phyloP scores from a whole-genome alignment of 2,888 invertebrate genomes.

The Thysanoteuthis rhombus region DNA sequence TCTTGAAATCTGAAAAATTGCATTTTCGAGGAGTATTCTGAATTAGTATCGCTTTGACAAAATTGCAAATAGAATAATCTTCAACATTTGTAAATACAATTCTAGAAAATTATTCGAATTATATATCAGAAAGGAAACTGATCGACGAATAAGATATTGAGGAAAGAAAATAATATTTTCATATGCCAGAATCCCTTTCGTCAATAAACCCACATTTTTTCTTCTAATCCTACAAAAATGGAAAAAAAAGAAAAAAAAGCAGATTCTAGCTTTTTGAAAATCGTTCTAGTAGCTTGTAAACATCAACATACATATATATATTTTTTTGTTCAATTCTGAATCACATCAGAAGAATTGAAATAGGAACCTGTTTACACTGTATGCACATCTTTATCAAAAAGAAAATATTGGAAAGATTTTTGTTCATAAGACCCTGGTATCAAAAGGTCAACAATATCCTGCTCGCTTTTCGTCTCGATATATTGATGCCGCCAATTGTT shows the following conservation, averaged over 20 bases:
- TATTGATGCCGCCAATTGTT: background rate
- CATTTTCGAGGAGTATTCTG: too few relatives aligned
- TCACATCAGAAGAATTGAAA: background rate
- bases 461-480: background rate
- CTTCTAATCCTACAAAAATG: background rate
- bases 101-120: too few relatives aligned
- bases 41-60: too few relatives aligned
- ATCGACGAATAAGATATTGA: too few relatives aligned
- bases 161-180: background rate
- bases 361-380: background rate
- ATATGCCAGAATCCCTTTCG: background rate
- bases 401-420: background rate
- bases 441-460: background rate
- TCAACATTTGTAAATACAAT: too few relatives aligned
- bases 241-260: too few relatives aligned
- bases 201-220: background rate
- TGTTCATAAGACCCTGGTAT: background rate
- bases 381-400: background rate
- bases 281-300: background rate
- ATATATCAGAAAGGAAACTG: too few relatives aligned
- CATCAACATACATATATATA: background rate
- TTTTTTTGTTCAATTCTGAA: background rate
- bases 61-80: too few relatives aligned
- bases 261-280: too few relatives aligned
- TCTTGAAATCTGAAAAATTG: too few relatives aligned